Evolutionary conservation across 1,140 invertebrate genomes (phyloP), one percentile per base, ranked within the genome.

Genomic region (Heliconius eleuchia): DNA sequence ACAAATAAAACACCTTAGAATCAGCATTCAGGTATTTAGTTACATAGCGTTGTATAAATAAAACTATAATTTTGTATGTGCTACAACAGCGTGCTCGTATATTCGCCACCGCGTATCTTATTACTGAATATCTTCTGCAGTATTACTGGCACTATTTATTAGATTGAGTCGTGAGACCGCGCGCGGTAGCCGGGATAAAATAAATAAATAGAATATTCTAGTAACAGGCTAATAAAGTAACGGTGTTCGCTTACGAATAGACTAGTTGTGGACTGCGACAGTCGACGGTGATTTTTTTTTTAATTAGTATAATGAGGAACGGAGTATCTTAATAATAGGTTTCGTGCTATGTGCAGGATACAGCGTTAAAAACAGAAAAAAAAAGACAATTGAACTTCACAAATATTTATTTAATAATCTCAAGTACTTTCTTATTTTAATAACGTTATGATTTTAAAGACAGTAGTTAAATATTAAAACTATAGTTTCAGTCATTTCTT

Each of bases 101-200:
- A 88, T 86, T 87, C 80, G 87, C 89, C 86, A 88, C 89, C 87
- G 88, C 85, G 85, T 89, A 91, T 89, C 88, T 88, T 90, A 90
- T 91, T 91, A 88, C 90, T 87, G 88, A 85, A 86, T 91, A 91
- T 92, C 84, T 87, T 85, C 85, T 83, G 82, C 82, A 83, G 85
- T 87, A 90, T 89, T 89, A 89, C 87, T 83, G 85, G 82, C 66
- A 80, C 87, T 93, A 93, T 93, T 92, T 93, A 92, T 92, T 92
- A 87, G 91, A 92, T 92, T 92, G 89, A 93, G 87, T 89, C 91
- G 91, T 91, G 91, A 89, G 90, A 93, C 84, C 86, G 85, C 81
- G 83, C 78, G 84, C 85, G 80, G 88, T 89, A 90, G 87, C 89
- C 52, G 78, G 66, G 82, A 84, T 88, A 85, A 86, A 89, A 88